Evolutionary conservation across 2,797 vertebrate genomes (phyloP), one percentile per base, ranked within the genome.

Genomic region (Alouatta caraya): DNA sequence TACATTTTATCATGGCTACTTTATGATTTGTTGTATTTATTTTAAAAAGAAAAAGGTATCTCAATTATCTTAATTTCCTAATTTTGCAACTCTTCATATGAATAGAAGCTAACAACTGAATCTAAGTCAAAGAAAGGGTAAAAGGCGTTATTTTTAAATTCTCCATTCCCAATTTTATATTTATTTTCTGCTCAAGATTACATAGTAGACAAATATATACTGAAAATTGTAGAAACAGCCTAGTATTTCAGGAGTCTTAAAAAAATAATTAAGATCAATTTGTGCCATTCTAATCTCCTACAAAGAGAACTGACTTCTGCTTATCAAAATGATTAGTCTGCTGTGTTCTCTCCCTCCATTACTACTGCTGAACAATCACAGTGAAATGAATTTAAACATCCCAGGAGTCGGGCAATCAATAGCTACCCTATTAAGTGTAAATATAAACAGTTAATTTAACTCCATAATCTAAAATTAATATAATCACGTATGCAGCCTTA

Each of bases 321-420:
- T 70, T 22, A 11, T 59, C 92, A 73, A 85, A 55, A 48, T 88
- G 90, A 93, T 91, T 88, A 90, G 22, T 70, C 82, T 67, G 55
- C n/a, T 57, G 2, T 37, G 72, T 95, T 24, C 52, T 93, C 44
- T 85, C 61, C 46, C 48, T 81, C 50, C 83, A 86, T 92, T 82
- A 96, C 86, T 67, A 94, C 10, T 78, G 72, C 57, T 24, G 30
- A 33, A 94, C 78, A 94, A 91, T 87, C 84, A 92, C 14, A 78
- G 70, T 21, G 93, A 37, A 89, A 79, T 79, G 46, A 70, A 79
- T 85, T 95, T 90, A 93, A 95, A 95, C 82, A 93, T 90, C 86
- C 93, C 88, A 73, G 46, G 73, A 88, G 61, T 48, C 48, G 59
- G 42, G 86, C 55, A 93, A 96, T 76, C 95, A 97, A 95, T 24